These are phyloP conservation scores for Sesia bembeciformis DNA, from an alignment of 2,888 invertebrate species.

Conservation along the genomic window DNA sequence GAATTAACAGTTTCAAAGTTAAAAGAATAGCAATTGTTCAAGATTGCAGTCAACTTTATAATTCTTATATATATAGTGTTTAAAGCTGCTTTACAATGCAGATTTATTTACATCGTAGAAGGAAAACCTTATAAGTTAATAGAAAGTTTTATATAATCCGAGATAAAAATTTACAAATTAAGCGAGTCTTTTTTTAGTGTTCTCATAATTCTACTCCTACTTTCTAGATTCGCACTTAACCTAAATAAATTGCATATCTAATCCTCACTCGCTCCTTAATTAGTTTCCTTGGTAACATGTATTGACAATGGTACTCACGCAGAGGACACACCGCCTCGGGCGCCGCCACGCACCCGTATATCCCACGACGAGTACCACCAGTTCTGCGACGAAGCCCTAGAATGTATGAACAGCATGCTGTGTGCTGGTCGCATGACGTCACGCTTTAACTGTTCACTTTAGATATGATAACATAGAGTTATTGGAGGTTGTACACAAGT, in stretches of 20 bases:
- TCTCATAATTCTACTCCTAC: not conserved
- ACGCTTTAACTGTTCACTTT: conserved; percentile 23
- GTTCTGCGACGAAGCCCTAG: conserved; percentile 85
- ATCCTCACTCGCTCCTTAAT: not conserved
- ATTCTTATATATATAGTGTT: no score
- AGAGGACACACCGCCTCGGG: conserved; percentile 51
- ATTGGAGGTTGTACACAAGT: no score
- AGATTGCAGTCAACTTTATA: no score
- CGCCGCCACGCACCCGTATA: conserved; percentile 69
- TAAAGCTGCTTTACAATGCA: no score
- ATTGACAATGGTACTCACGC: conserved; percentile 13
- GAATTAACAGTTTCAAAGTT: no score
- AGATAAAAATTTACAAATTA: no score
- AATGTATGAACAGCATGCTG: conserved; percentile 73
- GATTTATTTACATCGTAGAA: no score
- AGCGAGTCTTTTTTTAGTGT: no score
- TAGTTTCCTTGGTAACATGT: not conserved
- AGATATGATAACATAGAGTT: no score
- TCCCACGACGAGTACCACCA: conserved; percentile 86
- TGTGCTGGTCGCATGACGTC: conserved; percentile 30
- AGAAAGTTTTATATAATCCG: no score
- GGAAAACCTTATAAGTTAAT: no score
- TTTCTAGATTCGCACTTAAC: not conserved
- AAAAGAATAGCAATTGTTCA: no score
- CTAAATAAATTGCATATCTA: not conserved